Base-by-base conservation (phyloP, 37 sponge, comb jelly and placozoan species). In the Halisarca cf. caerulea region DNA sequence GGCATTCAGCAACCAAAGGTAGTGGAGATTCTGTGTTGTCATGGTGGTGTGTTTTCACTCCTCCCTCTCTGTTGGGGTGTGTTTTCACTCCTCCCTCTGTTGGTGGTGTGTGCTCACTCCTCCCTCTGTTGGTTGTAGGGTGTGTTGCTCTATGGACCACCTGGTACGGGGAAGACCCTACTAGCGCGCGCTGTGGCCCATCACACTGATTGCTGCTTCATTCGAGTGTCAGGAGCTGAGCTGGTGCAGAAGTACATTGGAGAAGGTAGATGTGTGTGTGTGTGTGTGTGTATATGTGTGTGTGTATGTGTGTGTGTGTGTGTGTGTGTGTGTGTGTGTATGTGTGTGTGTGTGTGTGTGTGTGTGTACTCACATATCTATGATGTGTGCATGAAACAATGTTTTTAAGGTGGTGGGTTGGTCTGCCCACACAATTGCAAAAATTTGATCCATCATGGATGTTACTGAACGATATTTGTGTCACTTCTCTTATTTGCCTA, bases 191-290 rank as follows among this genome's bases (percentile, higher is more conserved):
- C 99, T 8, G 99, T 98, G 40, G 99, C 99, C 60, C 99, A 98
- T 80, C 99, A 98, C 85, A 98, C 99, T 6, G 95, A 98, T 84
- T 96, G 97, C 83, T 94, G 95, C 66, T 98, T 98, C 80, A 98
- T 98, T 78, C 72, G 99, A 79, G 99, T 98, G 35, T 94, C 95
- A 20, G 99, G 99, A 24, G 94, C 99, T 8, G 99, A 98, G 84
- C 89, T 98, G 62, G 99, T 98, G 33, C 99, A 98, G 92, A 98
- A 98, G 78, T 98, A 96, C 89, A 98, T 98, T 47, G 99, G 99
- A 42, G 99, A 98, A 81, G 99, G 95, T 88, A 38, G 84, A 77
- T 35, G 84, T 36, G 27, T 34, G 47, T 44, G 41, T 23, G 30
- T 59, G 40, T 42, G 62, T 43, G 70, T 85, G 20, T 80, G 44